Evolutionary conservation across 2,888 invertebrate species (phyloP).

Genomic region (Dolomedes plantarius): DNA sequence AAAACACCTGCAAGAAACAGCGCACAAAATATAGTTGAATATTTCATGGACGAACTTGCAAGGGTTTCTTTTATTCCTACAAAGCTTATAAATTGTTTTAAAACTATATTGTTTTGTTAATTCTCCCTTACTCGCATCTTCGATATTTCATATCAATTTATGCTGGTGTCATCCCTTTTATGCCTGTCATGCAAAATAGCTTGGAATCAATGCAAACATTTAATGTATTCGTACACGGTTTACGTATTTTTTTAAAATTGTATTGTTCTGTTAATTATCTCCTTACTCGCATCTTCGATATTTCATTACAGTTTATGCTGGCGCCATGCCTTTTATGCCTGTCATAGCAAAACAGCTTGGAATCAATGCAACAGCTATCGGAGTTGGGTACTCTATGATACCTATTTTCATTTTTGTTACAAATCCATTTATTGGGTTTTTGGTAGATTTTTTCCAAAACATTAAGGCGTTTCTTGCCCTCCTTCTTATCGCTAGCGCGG

Average conservation of each 20-base stretch:
- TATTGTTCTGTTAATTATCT: too few species aligned
- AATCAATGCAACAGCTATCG: slow-evolving; percentile 69
- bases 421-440: slow-evolving; percentile 71
- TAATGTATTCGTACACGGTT: too few species aligned
- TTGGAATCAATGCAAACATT: slow-evolving; percentile 68
- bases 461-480: slow-evolving; percentile 47
- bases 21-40: too few species aligned
- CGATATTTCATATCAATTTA: too few species aligned
- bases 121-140: too few species aligned
- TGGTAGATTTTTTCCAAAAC: slow-evolving; percentile 70
- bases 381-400: slow-evolving; percentile 68
- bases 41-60: too few species aligned
- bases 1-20: too few species aligned
- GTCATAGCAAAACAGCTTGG: slow-evolving; percentile 63
- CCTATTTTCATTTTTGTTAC: slow-evolving; percentile 71
- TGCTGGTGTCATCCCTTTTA: slow-evolving; percentile 70
- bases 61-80: too few species aligned
- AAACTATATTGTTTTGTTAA: too few species aligned
- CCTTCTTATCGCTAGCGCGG: neutral
- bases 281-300: too few species aligned
- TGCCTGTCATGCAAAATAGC: slow-evolving; percentile 65
- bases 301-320: slow-evolving; percentile 64
- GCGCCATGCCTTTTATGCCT: slow-evolving; percentile 69
- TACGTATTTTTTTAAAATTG: too few species aligned
- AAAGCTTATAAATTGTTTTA: too few species aligned